Base-by-base conservation (phyloP, 1,140 invertebrate genomes). In the Lysiphlebus fabarum region DNA sequence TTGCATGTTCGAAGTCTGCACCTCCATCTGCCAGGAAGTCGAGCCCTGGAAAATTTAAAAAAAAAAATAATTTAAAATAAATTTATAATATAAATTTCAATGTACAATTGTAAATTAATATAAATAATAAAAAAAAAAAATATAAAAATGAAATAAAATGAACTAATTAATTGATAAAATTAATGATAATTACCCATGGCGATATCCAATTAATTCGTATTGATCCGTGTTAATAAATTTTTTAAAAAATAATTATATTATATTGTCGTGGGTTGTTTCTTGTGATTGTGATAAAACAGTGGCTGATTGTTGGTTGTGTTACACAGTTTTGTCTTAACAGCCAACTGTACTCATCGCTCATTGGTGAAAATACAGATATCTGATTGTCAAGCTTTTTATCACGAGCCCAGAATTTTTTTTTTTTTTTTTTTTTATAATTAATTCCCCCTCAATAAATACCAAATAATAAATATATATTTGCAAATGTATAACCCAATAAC, bases 1-100 rank as follows among this genome's bases (percentile, higher is more conserved):
- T 84, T 53, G 86, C 86, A 70, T 84, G 82, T 77, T 88, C 86
- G 77, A 87, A 88, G 73, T 87, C 85, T 68, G 85, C 86, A 68
- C 85, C 85, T 81, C 85, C 83, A 68, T 78, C 79, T 72, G 85
- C 85, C 71, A 86, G 82, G 74, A 87, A 87, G 75, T 87, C 86
- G 77, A 87, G 80, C 74, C 86, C 86, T 87, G 71, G 42, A 74
- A 68, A 56, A 65, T 44, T 42, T 26, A 42, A 45, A 36, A 37
- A 48, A 51, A 33, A 5, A 49, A 7, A 7, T 10, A n/a, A n/a
- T n/a, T n/a, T n/a, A 33, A 26, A 7, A 57, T 57, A 44, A 6
- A 38, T 61, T 33, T 50, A 12, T 49, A 41, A 56, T 41, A 33
- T 11, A n/a, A 14, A 45, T 45, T 34, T 61, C 64, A 44, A 41